Conservation (phyloP, 2,888 invertebrate genomes). For the Glomeris marginata region DNA sequence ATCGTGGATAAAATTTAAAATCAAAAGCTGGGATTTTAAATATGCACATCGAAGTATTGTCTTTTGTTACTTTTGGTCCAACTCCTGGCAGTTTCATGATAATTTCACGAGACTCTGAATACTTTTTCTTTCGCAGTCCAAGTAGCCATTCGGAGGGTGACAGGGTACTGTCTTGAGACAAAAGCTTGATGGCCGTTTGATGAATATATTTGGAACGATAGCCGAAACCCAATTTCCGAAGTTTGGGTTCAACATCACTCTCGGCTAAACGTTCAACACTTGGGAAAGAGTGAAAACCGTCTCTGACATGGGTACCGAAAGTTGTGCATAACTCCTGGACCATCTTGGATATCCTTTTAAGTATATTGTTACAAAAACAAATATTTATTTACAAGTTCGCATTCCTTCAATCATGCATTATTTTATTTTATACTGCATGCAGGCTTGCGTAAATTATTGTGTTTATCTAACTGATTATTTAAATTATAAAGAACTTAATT, state of each 20-base stretch:
- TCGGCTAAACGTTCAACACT: constrained; percentile 44
- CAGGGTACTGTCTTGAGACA: constrained; percentile 32
- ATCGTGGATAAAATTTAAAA: constrained; percentile 13
- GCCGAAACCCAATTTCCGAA: constrained; percentile 44
- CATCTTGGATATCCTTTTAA: constrained; percentile 66
- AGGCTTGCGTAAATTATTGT: too few species aligned
- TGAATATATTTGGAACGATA: constrained; percentile 73
- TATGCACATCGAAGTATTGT: constrained; percentile 1
- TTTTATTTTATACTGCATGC: too few species aligned
- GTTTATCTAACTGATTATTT: too few species aligned
- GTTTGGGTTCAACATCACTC: constrained; percentile 47
- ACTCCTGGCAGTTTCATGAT: constrained; percentile 71
- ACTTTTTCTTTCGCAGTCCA: constrained; percentile 47
- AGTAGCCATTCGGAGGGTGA: constrained; percentile 48
- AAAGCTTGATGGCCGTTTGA: constrained; percentile 52
- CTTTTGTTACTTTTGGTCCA: constrained; percentile 63
- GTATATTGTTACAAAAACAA: neutral
- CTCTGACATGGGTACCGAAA: constrained; percentile 49
- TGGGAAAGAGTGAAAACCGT: constrained; percentile 64
- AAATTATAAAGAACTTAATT: too few species aligned
- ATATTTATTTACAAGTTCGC: too few species aligned
- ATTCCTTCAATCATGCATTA: too few species aligned
- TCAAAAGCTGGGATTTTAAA: neutral
- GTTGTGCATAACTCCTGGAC: constrained; percentile 68
- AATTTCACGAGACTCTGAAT: constrained; percentile 52